A percentile compares a stretch with the other conserved stretches of the same genome.
Evolutionary conservation across 2,888 invertebrate genomes (phyloP).

Genomic region (Ornithoptera alexandrae): DNA sequence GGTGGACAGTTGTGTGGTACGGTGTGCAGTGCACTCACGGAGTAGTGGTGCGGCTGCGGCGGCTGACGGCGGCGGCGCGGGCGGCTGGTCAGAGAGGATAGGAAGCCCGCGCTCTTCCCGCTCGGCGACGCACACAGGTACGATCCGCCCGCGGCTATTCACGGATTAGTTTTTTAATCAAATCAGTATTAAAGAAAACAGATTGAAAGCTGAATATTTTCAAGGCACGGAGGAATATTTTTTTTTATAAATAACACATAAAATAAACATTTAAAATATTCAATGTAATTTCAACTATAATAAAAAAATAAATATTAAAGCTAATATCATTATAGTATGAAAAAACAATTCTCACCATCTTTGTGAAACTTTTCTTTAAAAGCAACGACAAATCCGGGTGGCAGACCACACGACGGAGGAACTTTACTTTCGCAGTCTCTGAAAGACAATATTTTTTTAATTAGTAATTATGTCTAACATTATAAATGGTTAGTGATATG

Average conservation of each 20-base stretch:
- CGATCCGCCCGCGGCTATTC: constrained; percentile 43
- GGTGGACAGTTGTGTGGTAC: neutral
- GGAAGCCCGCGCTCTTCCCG: constrained; percentile 44
- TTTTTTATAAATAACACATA: too few species aligned
- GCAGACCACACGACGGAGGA: constrained; percentile 94
- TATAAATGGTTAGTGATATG: too few species aligned
- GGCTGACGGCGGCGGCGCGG: constrained; percentile 75
- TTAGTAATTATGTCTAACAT: too few species aligned
- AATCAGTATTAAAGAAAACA: too few species aligned
- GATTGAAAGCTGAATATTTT: too few species aligned
- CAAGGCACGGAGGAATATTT: too few species aligned
- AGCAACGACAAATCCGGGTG: constrained; percentile 90
- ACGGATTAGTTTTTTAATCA: too few species aligned
- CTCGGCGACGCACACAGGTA: constrained; percentile 52
- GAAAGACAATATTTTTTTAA: constrained; percentile 34
- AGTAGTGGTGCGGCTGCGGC: constrained; percentile 63
- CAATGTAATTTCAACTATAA: too few species aligned
- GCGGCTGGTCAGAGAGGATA: constrained; percentile 55
- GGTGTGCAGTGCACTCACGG: constrained; percentile 33
- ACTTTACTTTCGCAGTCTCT: constrained; percentile 94
- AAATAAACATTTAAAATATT: too few species aligned
- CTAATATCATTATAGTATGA: too few species aligned
- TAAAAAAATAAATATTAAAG: too few species aligned
- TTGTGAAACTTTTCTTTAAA: constrained; percentile 87
- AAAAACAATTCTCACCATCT: constrained; percentile 66